Percentiles rank a stretch among this genome's conserved stretches.
Evolutionary conservation across 92 coral and sea anemone genomes (phyloP).

Genomic region (Muricea muricata): DNA sequence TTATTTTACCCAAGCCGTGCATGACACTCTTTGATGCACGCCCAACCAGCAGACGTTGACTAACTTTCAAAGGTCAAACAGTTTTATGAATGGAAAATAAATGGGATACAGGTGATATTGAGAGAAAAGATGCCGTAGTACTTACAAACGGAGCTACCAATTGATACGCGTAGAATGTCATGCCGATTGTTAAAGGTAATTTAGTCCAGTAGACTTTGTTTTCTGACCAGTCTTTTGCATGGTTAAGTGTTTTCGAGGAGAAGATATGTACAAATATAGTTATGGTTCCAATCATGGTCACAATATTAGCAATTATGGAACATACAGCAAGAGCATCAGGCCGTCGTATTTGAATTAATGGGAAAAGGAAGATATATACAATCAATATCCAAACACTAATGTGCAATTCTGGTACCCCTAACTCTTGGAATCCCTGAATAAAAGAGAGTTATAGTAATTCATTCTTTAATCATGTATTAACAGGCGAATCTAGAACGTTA

Average conservation of each 20-base stretch:
- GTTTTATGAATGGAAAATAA: no score
- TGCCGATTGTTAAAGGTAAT: slow-evolving; percentile 15
- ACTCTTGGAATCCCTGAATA: neutral
- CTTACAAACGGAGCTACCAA: slow-evolving; percentile 15
- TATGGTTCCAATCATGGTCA: neutral
- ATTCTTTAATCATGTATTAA: no score
- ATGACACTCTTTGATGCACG: no score
- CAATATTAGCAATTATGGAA: neutral
- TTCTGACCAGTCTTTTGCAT: neutral
- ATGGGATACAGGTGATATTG: no score
- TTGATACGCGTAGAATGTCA: slow-evolving; percentile 14
- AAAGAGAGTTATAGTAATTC: no score
- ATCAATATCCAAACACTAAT: slow-evolving; percentile 9
- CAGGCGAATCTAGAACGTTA: no score
- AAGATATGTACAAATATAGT: neutral
- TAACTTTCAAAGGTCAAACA: no score
- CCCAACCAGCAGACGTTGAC: no score
- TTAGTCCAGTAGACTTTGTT: neutral
- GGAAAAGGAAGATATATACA: neutral
- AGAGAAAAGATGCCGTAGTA: neutral
- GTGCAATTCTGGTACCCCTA: neutral
- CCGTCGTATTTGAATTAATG: slow-evolving; percentile 4
- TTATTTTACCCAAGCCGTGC: no score
- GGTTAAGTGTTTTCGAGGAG: neutral
- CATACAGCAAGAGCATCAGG: neutral